phyloP scores from a whole-genome alignment of 2,888 invertebrate genomes.

The Sepiola atlantica region DNA sequence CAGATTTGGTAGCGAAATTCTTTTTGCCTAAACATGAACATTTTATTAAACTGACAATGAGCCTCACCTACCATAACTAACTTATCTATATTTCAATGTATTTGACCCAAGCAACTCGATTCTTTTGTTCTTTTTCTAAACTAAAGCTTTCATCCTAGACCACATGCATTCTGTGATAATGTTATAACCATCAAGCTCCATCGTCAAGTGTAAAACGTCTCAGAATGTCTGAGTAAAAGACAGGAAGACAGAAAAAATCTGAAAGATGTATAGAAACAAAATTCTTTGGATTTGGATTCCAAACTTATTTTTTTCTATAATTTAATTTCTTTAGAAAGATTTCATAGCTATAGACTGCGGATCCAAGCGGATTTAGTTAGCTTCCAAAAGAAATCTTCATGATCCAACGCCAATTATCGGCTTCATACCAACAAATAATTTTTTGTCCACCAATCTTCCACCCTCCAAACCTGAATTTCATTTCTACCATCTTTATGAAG shows the following conservation, averaged over 20 bases:
- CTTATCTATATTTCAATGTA: too few relatives aligned
- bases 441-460: background rate
- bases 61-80: too few relatives aligned
- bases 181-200: background rate
- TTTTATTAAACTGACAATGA: too few relatives aligned
- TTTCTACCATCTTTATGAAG: background rate
- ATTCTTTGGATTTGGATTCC: background rate
- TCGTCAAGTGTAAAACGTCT: background rate
- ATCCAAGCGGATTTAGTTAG: background rate
- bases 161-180: background rate
- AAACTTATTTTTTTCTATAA: background rate
- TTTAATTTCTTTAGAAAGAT: background rate
- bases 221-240: background rate
- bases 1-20: too few relatives aligned
- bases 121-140: too few relatives aligned
- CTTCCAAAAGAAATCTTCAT: background rate
- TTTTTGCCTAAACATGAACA: too few relatives aligned
- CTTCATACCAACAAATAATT: background rate
- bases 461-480: background rate
- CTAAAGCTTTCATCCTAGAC: background rate
- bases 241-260: background rate
- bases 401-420: background rate
- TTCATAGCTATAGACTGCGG: background rate
- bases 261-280: background rate
- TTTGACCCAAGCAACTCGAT: too few relatives aligned